Conservation (phyloP, 2,113 vertebrate species). For the Pungitius pungitius region DNA sequence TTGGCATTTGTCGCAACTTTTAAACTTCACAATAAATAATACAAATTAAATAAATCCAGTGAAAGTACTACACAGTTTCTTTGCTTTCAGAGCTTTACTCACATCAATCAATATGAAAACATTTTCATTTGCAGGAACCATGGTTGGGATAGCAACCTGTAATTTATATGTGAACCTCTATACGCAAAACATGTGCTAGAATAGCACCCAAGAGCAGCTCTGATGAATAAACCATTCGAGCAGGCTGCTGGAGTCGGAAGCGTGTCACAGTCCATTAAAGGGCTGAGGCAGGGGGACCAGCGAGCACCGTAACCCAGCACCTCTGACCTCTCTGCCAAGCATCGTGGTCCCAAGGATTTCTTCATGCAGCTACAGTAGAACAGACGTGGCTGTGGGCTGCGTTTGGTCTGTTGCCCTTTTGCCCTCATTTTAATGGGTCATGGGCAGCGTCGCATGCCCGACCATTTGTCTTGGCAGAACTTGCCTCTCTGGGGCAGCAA, state of each 20-base stretch:
- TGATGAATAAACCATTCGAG: conserved; percentile 80
- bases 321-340: conserved; percentile 45
- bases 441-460: conserved; percentile 58
- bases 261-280: conserved; percentile 76
- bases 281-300: conserved; percentile 53
- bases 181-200: conserved; percentile 48
- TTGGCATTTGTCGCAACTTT: conserved; percentile 33
- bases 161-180: conserved; percentile 65
- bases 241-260: conserved; percentile 67
- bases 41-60: conserved; percentile 25
- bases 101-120: conserved; percentile 44
- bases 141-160: conserved; percentile 42
- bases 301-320: conserved; percentile 43
- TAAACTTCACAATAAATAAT: conserved; percentile 41
- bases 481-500: conserved; percentile 58
- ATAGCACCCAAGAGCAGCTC: conserved; percentile 50
- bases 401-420: conserved; percentile 53
- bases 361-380: conserved; percentile 29
- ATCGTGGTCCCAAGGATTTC: conserved; percentile 21
- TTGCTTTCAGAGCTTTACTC: conserved; percentile 18
- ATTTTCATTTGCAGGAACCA: conserved; percentile 39
- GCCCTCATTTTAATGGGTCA: conserved; percentile 57
- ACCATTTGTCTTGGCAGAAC: conserved; percentile 74
- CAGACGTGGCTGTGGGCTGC: conserved; percentile 32
- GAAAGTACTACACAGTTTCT: not conserved